phyloP scores from a whole-genome alignment of 2,797 vertebrate species.

The Astyanax mexicanus region DNA sequence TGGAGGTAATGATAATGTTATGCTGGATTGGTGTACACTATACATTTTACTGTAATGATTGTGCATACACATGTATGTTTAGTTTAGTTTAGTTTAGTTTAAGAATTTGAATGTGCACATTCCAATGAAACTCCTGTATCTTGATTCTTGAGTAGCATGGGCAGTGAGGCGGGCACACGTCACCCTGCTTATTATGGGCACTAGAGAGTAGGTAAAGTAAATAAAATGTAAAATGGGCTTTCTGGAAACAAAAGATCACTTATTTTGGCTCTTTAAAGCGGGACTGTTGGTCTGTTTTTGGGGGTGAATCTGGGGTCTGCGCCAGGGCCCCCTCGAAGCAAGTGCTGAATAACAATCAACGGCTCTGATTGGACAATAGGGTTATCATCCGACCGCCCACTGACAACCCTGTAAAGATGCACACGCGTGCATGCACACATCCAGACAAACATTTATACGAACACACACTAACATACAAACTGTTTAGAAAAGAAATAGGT shows the following conservation, averaged over 20 bases:
- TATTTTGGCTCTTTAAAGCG: background rate
- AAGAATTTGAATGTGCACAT: too few relatives aligned
- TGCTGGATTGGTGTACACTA: too few relatives aligned
- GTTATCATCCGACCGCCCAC: background rate
- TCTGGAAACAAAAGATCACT: background rate
- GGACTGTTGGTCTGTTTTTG: background rate
- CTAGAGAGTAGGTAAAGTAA: background rate
- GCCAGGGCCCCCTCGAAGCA: conserved; percentile 61
- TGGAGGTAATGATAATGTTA: too few relatives aligned
- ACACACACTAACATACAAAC: too few relatives aligned
- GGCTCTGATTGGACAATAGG: conserved; percentile 57
- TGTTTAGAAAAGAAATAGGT: too few relatives aligned
- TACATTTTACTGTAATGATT: too few relatives aligned
- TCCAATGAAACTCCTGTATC: too few relatives aligned
- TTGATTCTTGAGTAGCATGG: background rate
- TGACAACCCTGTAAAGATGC: background rate
- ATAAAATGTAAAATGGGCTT: background rate
- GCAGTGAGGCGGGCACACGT: background rate
- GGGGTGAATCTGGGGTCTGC: conserved; percentile 38
- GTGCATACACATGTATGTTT: too few relatives aligned
- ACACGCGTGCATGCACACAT: background rate
- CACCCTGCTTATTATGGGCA: too few relatives aligned
- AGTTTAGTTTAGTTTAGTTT: too few relatives aligned
- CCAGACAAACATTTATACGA: background rate
- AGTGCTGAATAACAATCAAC: conserved; percentile 44